Conservation (phyloP, 2,797 vertebrate genomes). For the Sebastiscus tertius region DNA sequence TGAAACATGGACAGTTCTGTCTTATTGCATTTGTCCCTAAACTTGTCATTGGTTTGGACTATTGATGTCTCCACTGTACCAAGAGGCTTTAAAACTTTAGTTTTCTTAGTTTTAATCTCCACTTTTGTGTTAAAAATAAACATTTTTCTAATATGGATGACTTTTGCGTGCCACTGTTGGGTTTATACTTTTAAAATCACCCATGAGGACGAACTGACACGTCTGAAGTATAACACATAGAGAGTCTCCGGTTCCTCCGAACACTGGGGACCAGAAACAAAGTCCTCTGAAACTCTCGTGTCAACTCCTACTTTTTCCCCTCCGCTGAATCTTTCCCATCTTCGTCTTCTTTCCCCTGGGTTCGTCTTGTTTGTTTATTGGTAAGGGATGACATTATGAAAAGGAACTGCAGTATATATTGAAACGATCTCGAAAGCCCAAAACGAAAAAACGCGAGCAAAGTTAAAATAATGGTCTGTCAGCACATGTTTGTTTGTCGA, state of each 20-base stretch:
- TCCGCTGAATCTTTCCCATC: neutral
- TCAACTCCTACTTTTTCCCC: constrained; percentile 16
- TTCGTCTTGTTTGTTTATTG: constrained; percentile 58
- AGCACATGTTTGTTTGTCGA: constrained; percentile 66
- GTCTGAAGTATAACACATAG: neutral
- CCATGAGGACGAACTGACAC: neutral
- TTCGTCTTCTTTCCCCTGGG: neutral
- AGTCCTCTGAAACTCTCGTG: constrained; percentile 12
- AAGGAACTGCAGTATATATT: constrained; percentile 23
- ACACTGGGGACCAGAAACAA: constrained; percentile 3
- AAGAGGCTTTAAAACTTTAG: neutral
- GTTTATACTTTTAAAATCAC: neutral
- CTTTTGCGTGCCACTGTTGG: neutral
- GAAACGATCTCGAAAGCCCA: constrained; percentile 36
- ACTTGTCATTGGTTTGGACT: neutral
- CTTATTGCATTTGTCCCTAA: neutral
- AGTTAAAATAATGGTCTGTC: constrained; percentile 72
- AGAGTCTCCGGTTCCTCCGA: neutral
- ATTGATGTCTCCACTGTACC: neutral
- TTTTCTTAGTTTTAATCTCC: neutral
- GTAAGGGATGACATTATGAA: constrained; percentile 31
- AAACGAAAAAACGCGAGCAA: constrained; percentile 43
- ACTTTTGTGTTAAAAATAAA: neutral
- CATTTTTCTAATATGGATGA: neutral
- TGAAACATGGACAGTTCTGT: neutral